phyloP scores from a whole-genome alignment of 2,113 vertebrate species.

The Oreotragus oreotragus region DNA sequence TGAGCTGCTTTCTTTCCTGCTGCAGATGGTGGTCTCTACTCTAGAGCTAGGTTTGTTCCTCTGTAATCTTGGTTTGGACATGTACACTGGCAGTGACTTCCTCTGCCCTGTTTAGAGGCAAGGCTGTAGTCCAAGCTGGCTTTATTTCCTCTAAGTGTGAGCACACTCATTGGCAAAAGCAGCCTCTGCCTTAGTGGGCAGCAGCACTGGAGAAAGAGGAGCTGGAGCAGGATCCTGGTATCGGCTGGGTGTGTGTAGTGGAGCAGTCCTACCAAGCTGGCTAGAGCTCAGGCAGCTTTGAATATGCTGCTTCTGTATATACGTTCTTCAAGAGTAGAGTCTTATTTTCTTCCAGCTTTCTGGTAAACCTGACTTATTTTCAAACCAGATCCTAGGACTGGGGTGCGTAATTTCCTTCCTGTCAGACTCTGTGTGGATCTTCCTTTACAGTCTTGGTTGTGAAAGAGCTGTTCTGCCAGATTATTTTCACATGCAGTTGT shows the following conservation, averaged over 20 bases:
- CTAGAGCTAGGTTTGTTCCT: neutral
- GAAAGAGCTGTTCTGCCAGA: neutral
- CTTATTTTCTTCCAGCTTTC: neutral
- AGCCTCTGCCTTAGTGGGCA: neutral
- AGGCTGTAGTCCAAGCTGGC: neutral
- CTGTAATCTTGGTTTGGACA: neutral
- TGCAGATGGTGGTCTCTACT: neutral
- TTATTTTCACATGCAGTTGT: neutral
- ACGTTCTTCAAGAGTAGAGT: neutral
- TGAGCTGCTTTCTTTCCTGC: neutral
- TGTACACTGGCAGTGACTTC: neutral
- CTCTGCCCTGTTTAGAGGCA: neutral
- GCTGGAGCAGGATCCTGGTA: neutral
- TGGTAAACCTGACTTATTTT: neutral
- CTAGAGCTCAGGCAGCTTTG: neutral
- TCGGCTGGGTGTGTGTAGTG: neutral
- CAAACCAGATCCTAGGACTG: neutral
- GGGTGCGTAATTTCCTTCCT: neutral
- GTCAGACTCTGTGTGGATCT: neutral
- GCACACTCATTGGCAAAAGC: neutral
- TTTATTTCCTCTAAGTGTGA: neutral
- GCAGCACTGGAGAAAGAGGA: neutral
- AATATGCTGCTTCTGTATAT: neutral
- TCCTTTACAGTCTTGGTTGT: neutral
- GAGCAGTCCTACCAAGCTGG: neutral